These are phyloP conservation scores for Rhingia rostrata DNA, from an alignment of 2,888 invertebrate species.

Conservation along the genomic window DNA sequence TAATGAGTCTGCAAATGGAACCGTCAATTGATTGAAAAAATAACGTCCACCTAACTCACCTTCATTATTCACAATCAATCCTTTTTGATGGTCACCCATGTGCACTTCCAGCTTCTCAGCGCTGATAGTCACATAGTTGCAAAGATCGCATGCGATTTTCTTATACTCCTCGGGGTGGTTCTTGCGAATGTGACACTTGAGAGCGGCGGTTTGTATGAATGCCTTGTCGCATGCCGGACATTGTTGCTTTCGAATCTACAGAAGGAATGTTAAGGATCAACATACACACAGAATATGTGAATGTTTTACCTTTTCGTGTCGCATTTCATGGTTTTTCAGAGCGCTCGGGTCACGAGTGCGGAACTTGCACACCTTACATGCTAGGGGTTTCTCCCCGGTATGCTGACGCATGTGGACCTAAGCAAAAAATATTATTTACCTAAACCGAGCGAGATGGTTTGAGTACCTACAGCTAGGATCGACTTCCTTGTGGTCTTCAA, in stretches of 20 bases:
- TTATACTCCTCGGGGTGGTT: constrained; percentile 84
- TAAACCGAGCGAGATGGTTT: neutral
- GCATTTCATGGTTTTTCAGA: constrained; percentile 86
- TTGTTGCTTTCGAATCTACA: constrained; percentile 84
- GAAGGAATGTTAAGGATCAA: constrained; percentile 6
- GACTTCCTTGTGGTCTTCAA: constrained; percentile 89
- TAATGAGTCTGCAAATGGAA: constrained; percentile 76
- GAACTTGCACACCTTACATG: constrained; percentile 88
- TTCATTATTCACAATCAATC: constrained; percentile 79
- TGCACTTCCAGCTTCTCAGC: constrained; percentile 78
- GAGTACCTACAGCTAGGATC: constrained; percentile 85
- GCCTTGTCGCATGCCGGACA: constrained; percentile 88
- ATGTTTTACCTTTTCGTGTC: constrained; percentile 83
- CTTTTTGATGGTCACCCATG: constrained; percentile 80
- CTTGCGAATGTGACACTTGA: constrained; percentile 85
- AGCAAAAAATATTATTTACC: constrained; percentile 11
- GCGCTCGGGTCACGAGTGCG: constrained; percentile 90
- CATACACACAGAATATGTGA: neutral
- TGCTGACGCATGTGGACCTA: constrained; percentile 89
- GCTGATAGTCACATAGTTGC: constrained; percentile 80
- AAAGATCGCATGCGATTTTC: constrained; percentile 79
- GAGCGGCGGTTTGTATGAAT: constrained; percentile 88
- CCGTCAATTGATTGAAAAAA: too few species aligned
- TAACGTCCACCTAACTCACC: constrained; percentile 60
- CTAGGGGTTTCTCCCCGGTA: constrained; percentile 90